phyloP scores from a whole-genome alignment of 2,113 vertebrate genomes.

The Malurus cyaneus region DNA sequence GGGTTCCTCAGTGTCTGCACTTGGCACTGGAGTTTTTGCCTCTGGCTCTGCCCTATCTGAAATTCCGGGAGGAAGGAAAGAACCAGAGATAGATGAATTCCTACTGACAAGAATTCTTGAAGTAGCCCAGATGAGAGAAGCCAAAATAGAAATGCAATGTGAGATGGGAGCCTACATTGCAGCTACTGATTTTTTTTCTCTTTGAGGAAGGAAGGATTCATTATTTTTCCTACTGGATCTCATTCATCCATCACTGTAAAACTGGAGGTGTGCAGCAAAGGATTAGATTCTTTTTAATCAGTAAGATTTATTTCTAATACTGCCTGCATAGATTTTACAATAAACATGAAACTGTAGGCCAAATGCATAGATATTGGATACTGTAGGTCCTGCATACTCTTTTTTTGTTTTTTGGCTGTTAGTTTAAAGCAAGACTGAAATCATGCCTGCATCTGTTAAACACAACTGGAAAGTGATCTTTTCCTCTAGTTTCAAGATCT shows the following conservation, averaged over 20 bases:
- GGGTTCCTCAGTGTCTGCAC: background rate
- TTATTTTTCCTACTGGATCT: background rate
- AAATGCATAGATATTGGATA: background rate
- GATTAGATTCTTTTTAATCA: background rate
- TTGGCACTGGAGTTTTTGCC: background rate
- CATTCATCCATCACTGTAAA: background rate
- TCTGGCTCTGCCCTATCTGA: background rate
- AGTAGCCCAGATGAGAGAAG: background rate
- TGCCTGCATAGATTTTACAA: background rate
- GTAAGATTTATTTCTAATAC: background rate
- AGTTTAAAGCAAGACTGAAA: background rate
- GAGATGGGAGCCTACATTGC: background rate
- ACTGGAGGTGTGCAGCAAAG: background rate
- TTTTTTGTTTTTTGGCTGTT: background rate
- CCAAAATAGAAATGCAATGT: background rate
- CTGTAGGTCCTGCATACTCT: background rate
- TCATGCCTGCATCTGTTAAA: background rate
- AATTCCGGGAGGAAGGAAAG: background rate
- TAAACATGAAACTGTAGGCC: background rate
- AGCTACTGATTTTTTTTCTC: background rate
- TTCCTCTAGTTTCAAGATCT: background rate
- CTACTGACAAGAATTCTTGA: background rate
- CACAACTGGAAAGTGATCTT: background rate
- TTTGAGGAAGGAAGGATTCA: background rate
- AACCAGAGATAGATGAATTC: background rate